Evolutionary conservation across 2,888 invertebrate species (phyloP), one percentile per base, ranked within the genome.

Genomic region (Morpho deidamia): DNA sequence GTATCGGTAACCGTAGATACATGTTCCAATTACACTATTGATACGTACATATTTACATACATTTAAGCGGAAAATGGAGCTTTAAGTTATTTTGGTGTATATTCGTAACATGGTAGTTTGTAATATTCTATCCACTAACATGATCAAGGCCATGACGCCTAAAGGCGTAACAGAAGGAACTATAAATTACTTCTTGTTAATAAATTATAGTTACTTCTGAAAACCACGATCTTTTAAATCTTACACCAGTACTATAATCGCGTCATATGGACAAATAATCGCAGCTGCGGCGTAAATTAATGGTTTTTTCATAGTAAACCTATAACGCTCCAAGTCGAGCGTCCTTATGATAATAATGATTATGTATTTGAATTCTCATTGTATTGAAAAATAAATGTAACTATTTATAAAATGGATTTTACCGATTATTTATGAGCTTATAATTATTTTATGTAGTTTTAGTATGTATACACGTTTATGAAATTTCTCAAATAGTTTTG

Each of bases 401-500:
- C 38, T 56, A 59, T 59, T 56, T 59, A 52, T 56, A 45, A 53
- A 59, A 52, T 45, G 51, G 45, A 58, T 58, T 54, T 54, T 56
- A 59, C 47, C 54, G 50, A 63, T 60, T 67, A 71, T 76, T 68
- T 65, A 66, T 64, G 65, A 66, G 65, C 65, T 67, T 66, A 63
- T 53, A 60, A 64, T 67, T 54, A 74, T 70, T 76, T 74, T 69
- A 68, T 60, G 68, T 73, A 73, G 69, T 66, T 69, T 66, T 72
- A 71, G 57, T 58, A 46, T 23, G 51, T 55, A 33, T 61, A 70
- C 73, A 68, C 70, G 67, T 70, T 71, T 74, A 73, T 71, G 72
- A 73, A 74, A 73, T 74, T 76, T 76, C 72, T 75, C 69, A 72
- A 71, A 69, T 74, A 81, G 79, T 76, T 79, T 37, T 75, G 70